phyloP scores from a whole-genome alignment of 2,888 invertebrate genomes.

The Protonemura montana region DNA sequence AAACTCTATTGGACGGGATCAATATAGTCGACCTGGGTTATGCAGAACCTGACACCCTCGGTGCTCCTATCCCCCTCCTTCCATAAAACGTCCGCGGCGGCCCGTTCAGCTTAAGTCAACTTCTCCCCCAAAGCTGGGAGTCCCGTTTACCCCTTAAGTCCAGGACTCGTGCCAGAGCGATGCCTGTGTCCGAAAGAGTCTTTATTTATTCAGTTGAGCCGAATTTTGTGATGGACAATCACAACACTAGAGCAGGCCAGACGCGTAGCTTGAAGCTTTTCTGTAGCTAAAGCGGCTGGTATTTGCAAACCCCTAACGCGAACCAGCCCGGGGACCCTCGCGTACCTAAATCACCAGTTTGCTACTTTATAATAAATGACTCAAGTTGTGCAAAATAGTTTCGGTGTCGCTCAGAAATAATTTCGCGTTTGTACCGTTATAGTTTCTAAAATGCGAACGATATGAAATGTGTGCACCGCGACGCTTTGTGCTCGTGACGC shows the following conservation, averaged over 20 bases:
- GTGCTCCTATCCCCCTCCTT: background rate
- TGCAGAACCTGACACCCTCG: constrained; percentile 32
- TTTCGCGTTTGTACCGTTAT: background rate
- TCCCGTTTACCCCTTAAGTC: background rate
- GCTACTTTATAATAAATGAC: background rate
- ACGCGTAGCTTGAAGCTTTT: background rate
- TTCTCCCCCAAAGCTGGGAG: background rate
- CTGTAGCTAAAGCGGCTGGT: background rate
- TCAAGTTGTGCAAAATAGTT: background rate
- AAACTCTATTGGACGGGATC: constrained; percentile 26
- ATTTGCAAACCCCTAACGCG: background rate
- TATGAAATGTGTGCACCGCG: background rate
- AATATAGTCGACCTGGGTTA: constrained; percentile 39
- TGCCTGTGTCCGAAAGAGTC: background rate
- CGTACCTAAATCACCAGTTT: no score
- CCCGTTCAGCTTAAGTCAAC: constrained; percentile 28
- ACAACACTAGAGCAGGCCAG: background rate
- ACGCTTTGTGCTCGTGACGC: background rate
- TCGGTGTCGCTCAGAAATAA: background rate
- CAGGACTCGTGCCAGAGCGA: background rate
- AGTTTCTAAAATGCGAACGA: background rate
- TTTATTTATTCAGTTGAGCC: background rate
- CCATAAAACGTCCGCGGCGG: background rate
- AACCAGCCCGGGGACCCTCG: background rate
- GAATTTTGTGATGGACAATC: constrained; percentile 12